These are phyloP conservation scores for Anthrax anthrax DNA, from an alignment of 2,888 invertebrate genomes.

Conservation along the genomic window DNA sequence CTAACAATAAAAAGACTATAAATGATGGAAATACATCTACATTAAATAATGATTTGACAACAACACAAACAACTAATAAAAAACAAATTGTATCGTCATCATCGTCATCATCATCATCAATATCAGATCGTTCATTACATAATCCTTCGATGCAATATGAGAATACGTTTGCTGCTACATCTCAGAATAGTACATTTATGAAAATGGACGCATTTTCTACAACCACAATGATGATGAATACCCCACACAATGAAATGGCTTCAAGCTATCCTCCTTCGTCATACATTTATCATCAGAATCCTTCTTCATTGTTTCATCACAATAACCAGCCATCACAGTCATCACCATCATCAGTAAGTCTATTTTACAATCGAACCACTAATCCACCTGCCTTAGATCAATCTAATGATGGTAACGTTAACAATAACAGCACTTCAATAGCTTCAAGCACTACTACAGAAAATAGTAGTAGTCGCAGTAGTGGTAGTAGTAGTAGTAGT, in stretches of 20 bases:
- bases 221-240: not conserved
- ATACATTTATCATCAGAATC: constrained; percentile 3
- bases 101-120: too few species aligned
- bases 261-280: constrained; percentile 6
- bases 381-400: not conserved
- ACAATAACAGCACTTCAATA: not conserved
- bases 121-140: not conserved
- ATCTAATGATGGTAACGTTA: not conserved
- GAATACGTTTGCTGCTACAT: not conserved
- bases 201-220: not conserved
- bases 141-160: constrained; percentile 1
- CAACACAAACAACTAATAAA: not conserved
- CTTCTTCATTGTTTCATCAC: constrained; percentile 7
- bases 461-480: too few species aligned
- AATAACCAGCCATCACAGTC: too few species aligned
- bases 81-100: not conserved
- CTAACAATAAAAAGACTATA: not conserved
- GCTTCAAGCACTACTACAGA: too few species aligned
- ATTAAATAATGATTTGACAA: not conserved
- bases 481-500: too few species aligned
- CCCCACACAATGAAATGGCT: constrained; percentile 4
- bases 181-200: not conserved
- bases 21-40: too few species aligned
- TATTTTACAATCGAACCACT: constrained; percentile 5
- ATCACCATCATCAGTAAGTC: constrained; percentile 1